A percentile compares a stretch with the other conserved stretches of the same genome.
Evolutionary conservation across 2,113 vertebrate species (phyloP).

Genomic region (Emydura subglobosa): DNA sequence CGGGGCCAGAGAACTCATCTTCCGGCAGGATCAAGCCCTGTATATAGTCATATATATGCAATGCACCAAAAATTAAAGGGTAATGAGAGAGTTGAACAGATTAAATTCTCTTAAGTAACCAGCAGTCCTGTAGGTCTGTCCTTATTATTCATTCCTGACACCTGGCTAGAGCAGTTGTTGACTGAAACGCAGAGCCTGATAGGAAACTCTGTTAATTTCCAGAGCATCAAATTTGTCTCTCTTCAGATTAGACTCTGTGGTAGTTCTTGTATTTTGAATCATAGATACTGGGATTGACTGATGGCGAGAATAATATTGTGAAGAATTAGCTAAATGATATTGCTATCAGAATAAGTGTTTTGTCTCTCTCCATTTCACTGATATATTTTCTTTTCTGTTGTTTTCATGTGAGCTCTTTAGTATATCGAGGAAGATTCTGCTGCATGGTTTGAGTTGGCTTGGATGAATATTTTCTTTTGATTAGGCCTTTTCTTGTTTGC

Average conservation of each 20-base stretch:
- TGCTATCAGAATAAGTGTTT: constrained; percentile 11
- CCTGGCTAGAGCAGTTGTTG: not conserved
- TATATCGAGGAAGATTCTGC: not conserved
- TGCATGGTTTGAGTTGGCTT: not conserved
- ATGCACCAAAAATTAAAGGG: constrained; percentile 2
- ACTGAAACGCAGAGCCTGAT: not conserved
- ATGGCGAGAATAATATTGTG: not conserved
- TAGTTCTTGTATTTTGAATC: not conserved
- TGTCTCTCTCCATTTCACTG: constrained; percentile 14
- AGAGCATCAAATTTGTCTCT: not conserved
- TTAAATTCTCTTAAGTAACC: not conserved
- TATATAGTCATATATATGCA: not conserved
- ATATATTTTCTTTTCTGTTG: constrained; percentile 23
- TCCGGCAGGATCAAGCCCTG: constrained; percentile 25
- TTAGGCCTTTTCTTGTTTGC: not conserved
- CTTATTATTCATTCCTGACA: not conserved
- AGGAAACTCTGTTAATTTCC: not conserved
- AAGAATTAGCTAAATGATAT: not conserved
- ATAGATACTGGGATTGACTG: not conserved
- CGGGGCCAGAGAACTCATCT: not conserved
- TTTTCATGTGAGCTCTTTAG: constrained; percentile 7
- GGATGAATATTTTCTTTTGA: not conserved
- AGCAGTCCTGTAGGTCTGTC: not conserved
- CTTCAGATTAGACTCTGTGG: not conserved
- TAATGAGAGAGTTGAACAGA: constrained; percentile 2